phyloP scores from a whole-genome alignment of 1,140 invertebrate species.

The Sipha flava region DNA sequence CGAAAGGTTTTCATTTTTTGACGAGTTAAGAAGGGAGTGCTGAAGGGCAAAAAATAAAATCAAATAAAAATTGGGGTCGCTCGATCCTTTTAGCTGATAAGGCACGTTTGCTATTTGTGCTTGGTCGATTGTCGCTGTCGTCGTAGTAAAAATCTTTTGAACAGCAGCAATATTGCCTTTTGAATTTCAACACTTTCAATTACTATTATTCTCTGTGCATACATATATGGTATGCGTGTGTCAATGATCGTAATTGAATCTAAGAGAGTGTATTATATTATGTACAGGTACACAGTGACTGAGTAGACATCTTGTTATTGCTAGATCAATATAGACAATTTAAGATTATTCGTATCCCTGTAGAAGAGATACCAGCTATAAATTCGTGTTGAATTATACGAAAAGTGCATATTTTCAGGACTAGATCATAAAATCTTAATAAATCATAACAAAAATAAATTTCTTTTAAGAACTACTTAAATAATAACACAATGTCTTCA shows the following conservation, averaged over 20 bases:
- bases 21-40: neutral
- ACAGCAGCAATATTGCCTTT: neutral
- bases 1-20: slow-evolving; percentile 1
- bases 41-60: neutral
- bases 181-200: neutral
- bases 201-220: neutral
- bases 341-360: too few relatives aligned
- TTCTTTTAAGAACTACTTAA: too few relatives aligned
- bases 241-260: neutral
- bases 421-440: too few relatives aligned
- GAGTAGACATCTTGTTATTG: too few relatives aligned
- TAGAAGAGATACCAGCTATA: too few relatives aligned
- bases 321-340: too few relatives aligned
- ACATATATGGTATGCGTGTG: neutral
- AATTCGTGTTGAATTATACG: too few relatives aligned
- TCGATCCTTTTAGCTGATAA: slow-evolving; percentile 29
- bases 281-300: too few relatives aligned
- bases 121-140: neutral
- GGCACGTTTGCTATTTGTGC: neutral
- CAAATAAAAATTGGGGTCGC: neutral
- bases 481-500: too few relatives aligned
- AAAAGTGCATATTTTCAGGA: too few relatives aligned
- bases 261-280: neutral
- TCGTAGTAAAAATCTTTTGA: neutral
- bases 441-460: too few relatives aligned